Base-by-base conservation (phyloP, 1,140 invertebrate genomes). In the Microplitis demolitor region DNA sequence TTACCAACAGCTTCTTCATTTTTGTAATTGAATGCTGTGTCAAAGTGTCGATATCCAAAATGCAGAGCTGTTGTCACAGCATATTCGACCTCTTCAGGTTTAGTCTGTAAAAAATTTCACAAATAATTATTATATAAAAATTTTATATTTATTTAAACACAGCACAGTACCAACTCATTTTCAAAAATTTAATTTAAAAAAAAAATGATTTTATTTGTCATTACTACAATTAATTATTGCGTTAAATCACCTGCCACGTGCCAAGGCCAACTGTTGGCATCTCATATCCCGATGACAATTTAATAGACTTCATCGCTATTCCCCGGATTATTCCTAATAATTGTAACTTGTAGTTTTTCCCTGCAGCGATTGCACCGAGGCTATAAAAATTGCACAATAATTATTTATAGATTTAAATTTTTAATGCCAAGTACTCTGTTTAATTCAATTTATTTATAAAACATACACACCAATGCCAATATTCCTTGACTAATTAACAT, bases 1-100 rank as follows among this genome's bases (percentile, higher is more conserved):
- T 88, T 89, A 14, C 95, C 95, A 78, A 96, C 94, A 6, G 91
- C 90, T 73, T 90, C 89, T 85, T 96, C 95, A 82, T 96, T 97
- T 73, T 91, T 89, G 79, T 96, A 96, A 82, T 92, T 91, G 74
- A 92, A 91, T 37, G 94, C 94, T 13, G 93, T 94, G 80, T 96
- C 94, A 69, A 96, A 94, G 76, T 94, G 94, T 35, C 92, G 89
- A 78, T 94, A 95, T 9, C 93, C 91, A 76, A 74, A 82, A 31
- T 90, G 83, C 16, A 93, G 78, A 16, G 91, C 94, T 66, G 85
- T 85, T 60, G 91, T 89, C 0, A 96, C 87, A 34, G 91, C 92
- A 14, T 79, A 78, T 83, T 93, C 91, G 71, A 95, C 89, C 83
- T 94, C 92, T 79, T 92, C 90, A 66, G 91, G 87, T 68, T 91